phyloP scores from a whole-genome alignment of 2,797 vertebrate genomes.

The Monodelphis domestica region DNA sequence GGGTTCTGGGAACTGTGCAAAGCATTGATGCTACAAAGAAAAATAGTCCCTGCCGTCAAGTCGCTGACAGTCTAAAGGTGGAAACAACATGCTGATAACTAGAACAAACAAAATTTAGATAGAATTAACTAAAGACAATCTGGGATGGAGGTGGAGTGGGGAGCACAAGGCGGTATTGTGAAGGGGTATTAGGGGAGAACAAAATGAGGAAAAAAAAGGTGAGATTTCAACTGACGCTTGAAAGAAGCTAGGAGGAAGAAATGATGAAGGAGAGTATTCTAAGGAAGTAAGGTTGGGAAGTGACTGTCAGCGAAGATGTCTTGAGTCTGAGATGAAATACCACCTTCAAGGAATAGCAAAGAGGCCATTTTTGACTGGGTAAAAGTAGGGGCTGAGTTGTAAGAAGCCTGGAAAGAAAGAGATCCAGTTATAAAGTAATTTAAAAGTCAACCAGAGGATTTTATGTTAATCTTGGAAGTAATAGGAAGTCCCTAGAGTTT shows the following conservation, averaged over 20 bases:
- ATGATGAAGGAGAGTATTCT: background rate
- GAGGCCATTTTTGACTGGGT: background rate
- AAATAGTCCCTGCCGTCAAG: background rate
- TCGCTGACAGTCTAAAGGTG: background rate
- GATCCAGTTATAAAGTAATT: background rate
- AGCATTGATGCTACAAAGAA: background rate
- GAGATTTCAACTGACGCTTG: background rate
- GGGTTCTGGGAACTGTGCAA: background rate
- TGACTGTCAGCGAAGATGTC: background rate
- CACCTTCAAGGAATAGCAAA: background rate
- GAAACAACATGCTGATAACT: background rate
- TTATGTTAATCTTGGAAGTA: background rate
- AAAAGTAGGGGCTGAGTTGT: background rate
- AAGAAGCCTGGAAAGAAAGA: background rate
- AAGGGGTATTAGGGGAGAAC: background rate
- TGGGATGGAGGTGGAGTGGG: too few relatives aligned
- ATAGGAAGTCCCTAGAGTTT: background rate
- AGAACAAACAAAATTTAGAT: background rate
- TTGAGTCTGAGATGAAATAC: too few relatives aligned
- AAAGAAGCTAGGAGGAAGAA: background rate
- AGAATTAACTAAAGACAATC: background rate
- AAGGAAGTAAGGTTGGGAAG: background rate
- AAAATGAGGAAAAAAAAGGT: too few relatives aligned
- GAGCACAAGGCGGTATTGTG: background rate
- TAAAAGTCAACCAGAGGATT: background rate